Evolutionary conservation across 2,797 vertebrate species (phyloP), one percentile per base, ranked within the genome.

Genomic region (Betta splendens): DNA sequence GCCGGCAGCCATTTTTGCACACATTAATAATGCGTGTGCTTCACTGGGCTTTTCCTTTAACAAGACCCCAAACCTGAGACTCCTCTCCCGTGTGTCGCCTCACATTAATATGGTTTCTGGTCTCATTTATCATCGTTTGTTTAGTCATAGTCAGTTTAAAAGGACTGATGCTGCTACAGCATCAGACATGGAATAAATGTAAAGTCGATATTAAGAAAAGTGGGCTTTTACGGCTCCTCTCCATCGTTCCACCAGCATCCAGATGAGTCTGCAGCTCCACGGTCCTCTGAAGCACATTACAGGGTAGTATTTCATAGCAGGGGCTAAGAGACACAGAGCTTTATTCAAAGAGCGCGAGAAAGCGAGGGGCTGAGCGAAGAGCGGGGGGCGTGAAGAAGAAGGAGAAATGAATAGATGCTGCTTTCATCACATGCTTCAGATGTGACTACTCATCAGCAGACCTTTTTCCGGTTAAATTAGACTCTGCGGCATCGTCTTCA

Each of bases 301-400:
- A 56, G 36, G 38, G 2, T 5, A 36, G 33, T 38, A 43, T 53
- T 48, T 61, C 59, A 53, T 64, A 29, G 17, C 39, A 29, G 50
- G 60, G 22, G 43, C 33, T 45, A 32, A 62, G 48, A 69, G 33
- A 64, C 58, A 53, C 6, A 64, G 29, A 66, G 64, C 56, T 72
- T 66, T 64, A 59, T 39, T 64, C 43, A 45, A 44, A 37, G 31
- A 64, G 54, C 9, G 11, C 70, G 51, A 69, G 64, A 72, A 63
- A 51, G 56, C 22, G 15, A 22, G 5, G 44, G 32, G 43, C 26
- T 42, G 43, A 48, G 15, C 26, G 39, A 35, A 44, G 31, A 13
- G 39, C 8, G 28, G 40, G 57, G 15, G 10, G 26, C 8, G n/a
- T 10, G 12, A 50, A 16, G 10, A 55, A 33, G 16, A 37, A 48